Conservation (phyloP, 2,888 invertebrate genomes). For the Acholoe squamosa region DNA sequence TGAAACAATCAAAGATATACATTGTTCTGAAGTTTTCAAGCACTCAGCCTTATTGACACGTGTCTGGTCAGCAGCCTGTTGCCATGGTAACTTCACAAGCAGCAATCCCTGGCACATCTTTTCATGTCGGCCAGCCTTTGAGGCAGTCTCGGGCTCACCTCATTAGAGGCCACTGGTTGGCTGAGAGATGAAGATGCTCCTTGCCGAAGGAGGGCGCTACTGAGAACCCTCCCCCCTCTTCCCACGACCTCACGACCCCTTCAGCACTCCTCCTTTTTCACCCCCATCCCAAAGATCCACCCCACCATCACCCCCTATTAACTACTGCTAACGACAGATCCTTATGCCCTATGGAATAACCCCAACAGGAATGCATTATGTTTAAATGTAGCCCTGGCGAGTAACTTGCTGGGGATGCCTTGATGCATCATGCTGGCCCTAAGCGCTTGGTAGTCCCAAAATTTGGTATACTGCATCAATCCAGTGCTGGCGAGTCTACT, state of each 20-base stretch:
- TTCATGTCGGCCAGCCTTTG: not conserved
- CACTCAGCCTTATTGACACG: constrained; percentile 19
- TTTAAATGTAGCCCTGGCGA: not conserved
- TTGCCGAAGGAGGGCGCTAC: constrained; percentile 10
- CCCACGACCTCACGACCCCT: constrained; percentile 19
- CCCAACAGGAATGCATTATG: no score
- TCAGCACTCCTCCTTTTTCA: not conserved
- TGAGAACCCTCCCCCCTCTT: not conserved
- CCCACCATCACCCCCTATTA: not conserved
- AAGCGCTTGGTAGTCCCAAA: no score
- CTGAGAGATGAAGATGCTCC: constrained; percentile 21
- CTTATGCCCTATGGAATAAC: not conserved
- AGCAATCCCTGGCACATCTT: constrained; percentile 3
- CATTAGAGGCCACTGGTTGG: constrained; percentile 33
- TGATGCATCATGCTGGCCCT: no score
- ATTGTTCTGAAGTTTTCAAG: no score
- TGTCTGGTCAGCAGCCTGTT: constrained; percentile 18
- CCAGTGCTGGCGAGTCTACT: no score
- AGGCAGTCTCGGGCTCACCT: constrained; percentile 33
- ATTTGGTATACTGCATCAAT: no score
- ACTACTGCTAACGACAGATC: not conserved
- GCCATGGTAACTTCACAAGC: constrained; percentile 19
- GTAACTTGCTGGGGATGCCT: no score
- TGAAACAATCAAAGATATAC: no score
- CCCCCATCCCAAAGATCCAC: not conserved